These are phyloP conservation scores for Eubasilissa splendida DNA, from an alignment of 2,888 invertebrate genomes.

Conservation along the genomic window DNA sequence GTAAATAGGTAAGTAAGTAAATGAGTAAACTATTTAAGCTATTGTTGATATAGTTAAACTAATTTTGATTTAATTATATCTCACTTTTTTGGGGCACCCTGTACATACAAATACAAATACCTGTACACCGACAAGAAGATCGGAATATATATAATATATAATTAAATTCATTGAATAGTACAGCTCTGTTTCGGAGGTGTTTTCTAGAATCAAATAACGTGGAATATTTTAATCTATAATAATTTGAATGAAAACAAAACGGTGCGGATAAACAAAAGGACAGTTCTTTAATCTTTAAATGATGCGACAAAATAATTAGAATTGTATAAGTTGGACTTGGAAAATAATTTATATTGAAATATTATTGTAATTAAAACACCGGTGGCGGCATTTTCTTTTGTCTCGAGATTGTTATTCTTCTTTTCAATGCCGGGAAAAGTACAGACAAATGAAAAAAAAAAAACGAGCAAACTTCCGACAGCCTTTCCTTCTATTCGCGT, in stretches of 20 bases:
- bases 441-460: not conserved
- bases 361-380: conserved; percentile 28
- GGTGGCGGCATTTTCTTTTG: not conserved
- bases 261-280: conserved; percentile 3
- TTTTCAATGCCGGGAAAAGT: not conserved
- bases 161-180: too few relatives aligned
- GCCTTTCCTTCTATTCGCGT: not conserved
- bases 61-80: too few relatives aligned
- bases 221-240: not conserved
- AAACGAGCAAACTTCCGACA: not conserved
- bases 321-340: not conserved
- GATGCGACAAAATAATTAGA: conserved; percentile 25
- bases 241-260: conserved; percentile 25
- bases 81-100: too few relatives aligned
- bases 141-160: too few relatives aligned
- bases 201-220: too few relatives aligned
- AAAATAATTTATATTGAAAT: conserved; percentile 19
- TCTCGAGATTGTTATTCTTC: not conserved
- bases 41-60: too few relatives aligned
- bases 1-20: too few relatives aligned
- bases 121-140: too few relatives aligned
- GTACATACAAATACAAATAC: too few relatives aligned
- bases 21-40: too few relatives aligned
- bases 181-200: too few relatives aligned
- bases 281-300: conserved; percentile 16